A percentile compares a stretch with the other conserved stretches of the same genome.
Conservation (phyloP, 2,888 invertebrate genomes). For the Strigamia transsilvanica region DNA sequence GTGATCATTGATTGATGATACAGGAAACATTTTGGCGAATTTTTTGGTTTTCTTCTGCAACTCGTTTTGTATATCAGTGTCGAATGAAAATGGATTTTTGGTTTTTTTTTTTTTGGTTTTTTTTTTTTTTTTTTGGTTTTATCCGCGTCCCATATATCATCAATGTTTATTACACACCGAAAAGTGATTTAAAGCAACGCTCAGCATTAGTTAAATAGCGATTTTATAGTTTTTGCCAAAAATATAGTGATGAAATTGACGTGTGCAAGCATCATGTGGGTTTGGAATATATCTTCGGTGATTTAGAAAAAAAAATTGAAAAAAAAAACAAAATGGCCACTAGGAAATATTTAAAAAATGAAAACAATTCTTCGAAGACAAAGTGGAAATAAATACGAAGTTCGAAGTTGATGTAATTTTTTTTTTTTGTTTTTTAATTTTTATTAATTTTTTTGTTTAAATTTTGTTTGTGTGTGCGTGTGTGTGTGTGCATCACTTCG, state of each 20-base stretch:
- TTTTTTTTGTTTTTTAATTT: constrained; percentile 7
- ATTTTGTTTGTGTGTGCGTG: neutral
- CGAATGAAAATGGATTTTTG: neutral
- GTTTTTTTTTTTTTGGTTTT: neutral
- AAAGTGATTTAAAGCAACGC: constrained; percentile 9
- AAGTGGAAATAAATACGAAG: constrained; percentile 11
- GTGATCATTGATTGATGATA: too few relatives aligned
- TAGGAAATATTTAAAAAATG: neutral
- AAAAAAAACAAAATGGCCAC: too few relatives aligned
- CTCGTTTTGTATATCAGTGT: too few relatives aligned
- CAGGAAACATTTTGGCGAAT: too few relatives aligned
- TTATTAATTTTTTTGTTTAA: neutral
- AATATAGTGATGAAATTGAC: neutral
- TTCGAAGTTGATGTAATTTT: neutral
- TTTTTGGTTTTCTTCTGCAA: too few relatives aligned
- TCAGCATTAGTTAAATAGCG: constrained; percentile 7
- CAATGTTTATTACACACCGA: constrained; percentile 27
- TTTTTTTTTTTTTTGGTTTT: too few relatives aligned
- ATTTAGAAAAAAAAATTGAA: neutral
- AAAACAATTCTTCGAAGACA: constrained; percentile 25
- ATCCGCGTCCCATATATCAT: constrained; percentile 38
- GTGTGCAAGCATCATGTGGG: constrained; percentile 9
- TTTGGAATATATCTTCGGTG: constrained; percentile 31
- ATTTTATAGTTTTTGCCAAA: constrained; percentile 35
- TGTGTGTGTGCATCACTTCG: constrained; percentile 12